These are phyloP conservation scores for Agapornis roseicollis DNA, from an alignment of 2,113 vertebrate genomes.

Conservation along the genomic window DNA sequence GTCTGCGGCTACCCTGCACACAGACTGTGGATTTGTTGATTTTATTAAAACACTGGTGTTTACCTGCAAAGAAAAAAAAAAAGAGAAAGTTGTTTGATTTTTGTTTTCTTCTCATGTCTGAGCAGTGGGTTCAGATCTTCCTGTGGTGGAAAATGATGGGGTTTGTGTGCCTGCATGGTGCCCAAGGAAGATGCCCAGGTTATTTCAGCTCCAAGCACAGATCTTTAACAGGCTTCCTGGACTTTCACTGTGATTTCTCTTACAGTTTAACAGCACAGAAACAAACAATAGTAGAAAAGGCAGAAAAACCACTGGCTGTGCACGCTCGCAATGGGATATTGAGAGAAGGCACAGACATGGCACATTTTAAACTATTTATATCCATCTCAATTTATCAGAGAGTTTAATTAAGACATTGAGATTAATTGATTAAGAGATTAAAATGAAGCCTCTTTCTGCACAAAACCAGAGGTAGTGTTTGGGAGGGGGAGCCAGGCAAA, in stretches of 20 bases:
- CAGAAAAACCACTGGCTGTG: not conserved
- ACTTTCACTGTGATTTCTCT: not conserved
- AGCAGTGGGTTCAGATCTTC: not conserved
- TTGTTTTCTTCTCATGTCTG: not conserved
- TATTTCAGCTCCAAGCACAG: not conserved
- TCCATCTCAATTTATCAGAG: not conserved
- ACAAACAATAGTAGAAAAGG: not conserved
- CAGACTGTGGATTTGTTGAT: not conserved
- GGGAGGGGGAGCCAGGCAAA: not conserved
- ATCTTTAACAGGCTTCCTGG: not conserved
- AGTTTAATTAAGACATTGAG: not conserved
- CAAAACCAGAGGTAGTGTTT: not conserved
- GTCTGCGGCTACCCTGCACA: fast-evolving
- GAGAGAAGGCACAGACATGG: not conserved
- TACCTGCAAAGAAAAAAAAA: not conserved
- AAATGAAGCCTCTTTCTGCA: not conserved
- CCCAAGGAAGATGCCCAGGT: not conserved
- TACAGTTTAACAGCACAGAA: not conserved
- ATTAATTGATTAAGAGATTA: not conserved
- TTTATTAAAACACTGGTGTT: not conserved
- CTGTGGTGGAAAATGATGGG: fast-evolving
- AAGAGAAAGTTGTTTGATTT: not conserved
- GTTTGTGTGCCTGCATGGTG: not conserved
- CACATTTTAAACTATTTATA: not conserved
- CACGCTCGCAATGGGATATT: fast-evolving